Conservation (phyloP, 30 jellyfish, hydroid and myxozoan genomes). For the Morbakka virulenta region DNA sequence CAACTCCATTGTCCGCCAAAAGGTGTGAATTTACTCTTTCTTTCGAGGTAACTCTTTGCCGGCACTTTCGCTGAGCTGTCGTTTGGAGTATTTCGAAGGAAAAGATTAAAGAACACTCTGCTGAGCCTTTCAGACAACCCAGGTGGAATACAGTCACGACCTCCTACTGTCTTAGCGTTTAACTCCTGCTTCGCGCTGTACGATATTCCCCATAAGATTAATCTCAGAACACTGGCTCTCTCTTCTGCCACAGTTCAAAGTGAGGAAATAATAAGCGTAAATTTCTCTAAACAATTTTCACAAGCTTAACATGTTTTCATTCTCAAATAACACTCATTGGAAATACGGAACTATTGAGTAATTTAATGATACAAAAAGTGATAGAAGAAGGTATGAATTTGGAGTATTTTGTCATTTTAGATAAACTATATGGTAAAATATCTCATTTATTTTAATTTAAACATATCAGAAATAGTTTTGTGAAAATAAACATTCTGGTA, state of each 20-base stretch:
- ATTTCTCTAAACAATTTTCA: neutral
- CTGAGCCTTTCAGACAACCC: neutral
- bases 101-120: neutral
- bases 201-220: neutral
- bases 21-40: neutral
- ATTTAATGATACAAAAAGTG: too few relatives aligned
- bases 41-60: neutral
- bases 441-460: too few relatives aligned
- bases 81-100: neutral
- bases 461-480: too few relatives aligned
- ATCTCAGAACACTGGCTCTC: neutral
- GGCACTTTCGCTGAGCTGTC: neutral
- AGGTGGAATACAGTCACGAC: neutral
- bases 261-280: neutral
- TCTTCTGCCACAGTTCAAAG: neutral
- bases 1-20: too few relatives aligned
- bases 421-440: too few relatives aligned
- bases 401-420: too few relatives aligned
- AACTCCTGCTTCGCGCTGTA: neutral
- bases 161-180: neutral
- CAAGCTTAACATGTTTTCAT: neutral
- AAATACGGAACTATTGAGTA: neutral
- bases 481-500: too few relatives aligned
- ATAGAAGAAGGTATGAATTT: too few relatives aligned
- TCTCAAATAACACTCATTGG: neutral